Base-by-base conservation (phyloP, 1,140 invertebrate genomes). In the Bombus balteatus region DNA sequence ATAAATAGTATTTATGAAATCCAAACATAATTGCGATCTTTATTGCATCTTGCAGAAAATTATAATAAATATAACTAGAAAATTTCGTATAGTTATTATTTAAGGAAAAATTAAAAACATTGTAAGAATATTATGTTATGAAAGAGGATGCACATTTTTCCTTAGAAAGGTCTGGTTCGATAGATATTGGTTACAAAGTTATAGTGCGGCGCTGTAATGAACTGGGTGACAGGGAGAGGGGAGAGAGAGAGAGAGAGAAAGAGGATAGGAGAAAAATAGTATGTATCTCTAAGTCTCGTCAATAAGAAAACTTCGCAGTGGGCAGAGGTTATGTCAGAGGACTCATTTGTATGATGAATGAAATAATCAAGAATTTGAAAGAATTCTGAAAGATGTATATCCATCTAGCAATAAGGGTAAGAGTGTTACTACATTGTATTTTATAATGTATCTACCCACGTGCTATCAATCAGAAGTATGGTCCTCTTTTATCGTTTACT, bases 341-440 rank as follows among this genome's bases (percentile, higher is more conserved):
- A 62, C 10, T 62, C 28, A 62, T 62, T 62, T 62, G 3, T 62
- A 5, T n/a, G 59, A n/a, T 13, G 3, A 62, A 62, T 62, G 59
- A 62, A 62, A n/a, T 62, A 62, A 62, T 62, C 59, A 62, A 62
- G 59, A 62, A 62, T 62, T 62, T 62, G 59, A 62, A 62, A n/a
- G 12, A n/a, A 62, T 3, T 62, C 59, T 62, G 59, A 28, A n/a
- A 62, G 12, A 62, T 62, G 28, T 62, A 13, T 28, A 62, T 62
- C 1, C 28, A 62, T 62, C 59, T 62, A 12, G 12, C 2, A n/a
- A 5, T 62, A 62, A 13, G 12, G 12, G 3, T 62, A n/a, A 62
- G 3, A 62, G 12, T 62, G 12, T 62, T 62, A 28, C 10, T 62
- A 62, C 10, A 62, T 1, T n/a, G 59, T 12, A 62, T 62, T 62